Percentiles rank a stretch among this genome's conserved stretches.
These are phyloP conservation scores for Xerus inauris DNA, from an alignment of 2,113 vertebrate species.

Conservation along the genomic window DNA sequence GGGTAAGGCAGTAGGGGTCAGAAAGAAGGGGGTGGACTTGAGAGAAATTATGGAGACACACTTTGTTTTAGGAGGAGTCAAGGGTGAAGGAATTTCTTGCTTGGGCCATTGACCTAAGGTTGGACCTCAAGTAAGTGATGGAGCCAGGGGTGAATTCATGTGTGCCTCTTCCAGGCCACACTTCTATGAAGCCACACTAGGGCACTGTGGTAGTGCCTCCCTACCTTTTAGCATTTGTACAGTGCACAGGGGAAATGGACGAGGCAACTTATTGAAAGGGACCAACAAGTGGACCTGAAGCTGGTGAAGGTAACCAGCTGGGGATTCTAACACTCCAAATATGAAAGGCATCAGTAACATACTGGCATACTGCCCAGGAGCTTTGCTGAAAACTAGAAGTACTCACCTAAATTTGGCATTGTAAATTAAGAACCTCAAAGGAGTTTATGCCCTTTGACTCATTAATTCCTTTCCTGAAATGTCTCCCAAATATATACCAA, in stretches of 20 bases:
- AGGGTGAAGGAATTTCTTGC: not conserved
- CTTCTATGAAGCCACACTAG: not conserved
- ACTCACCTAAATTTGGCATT: not conserved
- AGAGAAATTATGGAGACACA: not conserved
- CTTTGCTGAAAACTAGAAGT: not conserved
- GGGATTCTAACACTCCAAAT: not conserved
- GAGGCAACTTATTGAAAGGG: not conserved
- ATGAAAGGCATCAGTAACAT: not conserved
- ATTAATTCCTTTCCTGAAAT: not conserved
- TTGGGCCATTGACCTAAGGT: not conserved
- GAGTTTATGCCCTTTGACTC: not conserved
- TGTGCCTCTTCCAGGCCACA: not conserved
- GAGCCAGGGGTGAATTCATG: not conserved
- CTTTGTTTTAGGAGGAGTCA: not conserved
- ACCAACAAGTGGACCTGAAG: not conserved
- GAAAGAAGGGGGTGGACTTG: not conserved
- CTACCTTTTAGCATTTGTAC: not conserved
- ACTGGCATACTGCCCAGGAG: not conserved
- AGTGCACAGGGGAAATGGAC: not conserved
- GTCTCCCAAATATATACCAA: not conserved
- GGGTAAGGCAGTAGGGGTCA: not conserved
- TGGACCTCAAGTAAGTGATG: not conserved
- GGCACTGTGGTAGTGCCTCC: not conserved
- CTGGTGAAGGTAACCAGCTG: not conserved
- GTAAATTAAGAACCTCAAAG: slow-evolving; percentile 20